phyloP scores from a whole-genome alignment of 1,140 invertebrate species.

The Papilio aristodemus region DNA sequence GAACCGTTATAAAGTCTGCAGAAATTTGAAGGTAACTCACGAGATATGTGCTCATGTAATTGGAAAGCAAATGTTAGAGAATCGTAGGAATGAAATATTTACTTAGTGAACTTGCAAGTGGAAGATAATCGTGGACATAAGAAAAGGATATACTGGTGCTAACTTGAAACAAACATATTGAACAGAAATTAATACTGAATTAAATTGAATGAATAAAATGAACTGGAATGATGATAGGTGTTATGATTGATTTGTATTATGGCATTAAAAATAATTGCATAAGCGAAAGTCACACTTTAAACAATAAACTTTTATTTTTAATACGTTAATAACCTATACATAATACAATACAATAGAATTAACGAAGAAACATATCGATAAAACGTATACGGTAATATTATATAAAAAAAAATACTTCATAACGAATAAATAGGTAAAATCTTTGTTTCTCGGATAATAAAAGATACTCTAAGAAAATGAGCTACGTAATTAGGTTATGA shows the following conservation, averaged over 20 bases:
- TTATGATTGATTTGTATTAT: too few species aligned
- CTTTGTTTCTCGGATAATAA: not conserved
- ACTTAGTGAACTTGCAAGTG: conserved; percentile 15
- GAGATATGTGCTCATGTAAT: conserved; percentile 30
- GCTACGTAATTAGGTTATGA: not conserved
- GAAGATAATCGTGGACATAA: not conserved
- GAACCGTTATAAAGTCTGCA: conserved; percentile 29
- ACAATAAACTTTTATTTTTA: too few species aligned
- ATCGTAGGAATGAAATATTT: conserved; percentile 23
- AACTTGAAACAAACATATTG: not conserved
- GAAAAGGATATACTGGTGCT: not conserved
- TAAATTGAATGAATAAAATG: too few species aligned
- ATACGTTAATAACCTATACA: too few species aligned
- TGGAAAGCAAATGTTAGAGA: conserved; percentile 23
- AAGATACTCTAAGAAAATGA: not conserved
- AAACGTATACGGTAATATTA: too few species aligned
- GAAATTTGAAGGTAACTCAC: conserved; percentile 28
- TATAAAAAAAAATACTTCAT: too few species aligned
- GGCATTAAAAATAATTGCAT: too few species aligned
- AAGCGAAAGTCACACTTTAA: too few species aligned
- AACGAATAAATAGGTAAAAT: not conserved
- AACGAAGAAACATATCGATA: too few species aligned
- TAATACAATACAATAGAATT: too few species aligned
- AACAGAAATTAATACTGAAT: not conserved
- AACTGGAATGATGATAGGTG: too few species aligned